Conservation (phyloP, 2,113 vertebrate species). For the Triplophysa dalaica region DNA sequence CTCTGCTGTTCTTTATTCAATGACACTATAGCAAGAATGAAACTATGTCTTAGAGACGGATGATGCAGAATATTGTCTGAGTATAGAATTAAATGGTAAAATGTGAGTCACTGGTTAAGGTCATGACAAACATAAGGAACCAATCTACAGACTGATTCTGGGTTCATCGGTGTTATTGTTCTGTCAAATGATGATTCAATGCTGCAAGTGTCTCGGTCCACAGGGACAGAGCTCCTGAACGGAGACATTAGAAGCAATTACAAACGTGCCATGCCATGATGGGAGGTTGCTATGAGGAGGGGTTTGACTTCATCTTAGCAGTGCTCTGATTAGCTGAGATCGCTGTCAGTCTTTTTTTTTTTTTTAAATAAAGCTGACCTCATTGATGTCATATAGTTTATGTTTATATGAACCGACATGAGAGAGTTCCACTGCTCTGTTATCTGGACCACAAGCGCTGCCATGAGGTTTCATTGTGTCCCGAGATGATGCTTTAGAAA, state of each 20-base stretch:
- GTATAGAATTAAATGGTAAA: not conserved
- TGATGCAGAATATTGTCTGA: not conserved
- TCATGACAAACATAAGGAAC: not conserved
- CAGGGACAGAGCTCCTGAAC: not conserved
- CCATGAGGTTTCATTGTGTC: slow-evolving; percentile 7
- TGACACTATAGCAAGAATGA: not conserved
- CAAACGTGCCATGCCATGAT: slow-evolving; percentile 39
- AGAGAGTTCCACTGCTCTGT: slow-evolving; percentile 42
- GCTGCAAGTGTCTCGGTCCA: slow-evolving; percentile 6
- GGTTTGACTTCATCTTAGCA: slow-evolving; percentile 36
- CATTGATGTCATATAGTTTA: slow-evolving; percentile 53
- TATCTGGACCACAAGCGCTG: slow-evolving; percentile 46
- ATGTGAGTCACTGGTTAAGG: slow-evolving; percentile 1
- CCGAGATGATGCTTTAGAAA: slow-evolving; percentile 15
- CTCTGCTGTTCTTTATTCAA: not conserved
- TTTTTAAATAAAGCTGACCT: slow-evolving; percentile 22
- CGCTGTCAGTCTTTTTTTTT: slow-evolving; percentile 18
- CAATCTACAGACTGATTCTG: not conserved
- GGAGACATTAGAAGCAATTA: slow-evolving; percentile 23
- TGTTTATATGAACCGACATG: slow-evolving; percentile 48
- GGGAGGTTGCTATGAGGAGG: slow-evolving; percentile 32
- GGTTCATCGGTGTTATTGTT: not conserved
- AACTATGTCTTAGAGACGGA: not conserved
- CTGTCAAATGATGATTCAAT: slow-evolving; percentile 13
- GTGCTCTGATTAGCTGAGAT: slow-evolving; percentile 8